Evolutionary conservation across 2,888 invertebrate genomes (phyloP), one percentile per base, ranked within the genome.

Genomic region (Tipula helvola): DNA sequence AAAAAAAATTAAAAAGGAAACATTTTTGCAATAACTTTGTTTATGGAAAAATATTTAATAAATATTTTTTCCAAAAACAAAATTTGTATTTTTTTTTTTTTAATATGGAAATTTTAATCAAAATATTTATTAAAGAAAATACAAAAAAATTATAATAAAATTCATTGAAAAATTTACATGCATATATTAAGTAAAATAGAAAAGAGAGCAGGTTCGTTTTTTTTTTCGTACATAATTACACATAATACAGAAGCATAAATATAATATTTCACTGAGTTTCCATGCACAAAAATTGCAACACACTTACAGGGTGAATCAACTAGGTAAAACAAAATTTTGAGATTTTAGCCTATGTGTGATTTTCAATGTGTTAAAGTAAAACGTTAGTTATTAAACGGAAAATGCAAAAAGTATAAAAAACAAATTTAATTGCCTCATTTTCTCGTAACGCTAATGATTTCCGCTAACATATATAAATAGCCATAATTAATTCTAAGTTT

Each of bases 1-100:
- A 88, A 88, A 88, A 88, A 88, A 42, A 36, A 42, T 88, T 88
- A 71, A 71, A 71, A 71, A 71, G 71, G 71, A 71, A 71, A 71
- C 28, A 71, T 71, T 71, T 71, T 71, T 71, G 71, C 71, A 71
- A 71, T 71, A 71, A 71, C 28, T 71, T 71, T 71, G 71, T 71
- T 71, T 71, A 71, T 71, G 71, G 71, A 71, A 71, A 71, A 71
- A 71, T 71, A 71, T 71, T 71, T 71, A 12, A 13, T 71, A 71
- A 71, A 71, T 71, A 71, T 28, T 71, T 71, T 28, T 71, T 71
- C 71, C 71, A 71, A 71, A 71, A 71, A 71, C 71, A 71, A 71
- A 71, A 5, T 28, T n/a, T 39, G 39, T 39, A 2, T 28, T 28
- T 71, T 28, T 28, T 28, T 71, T 28, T 71, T 71, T n/a, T n/a